A percentile compares a stretch with the other conserved stretches of the same genome.
These are phyloP conservation scores for Mormoops blainvillei DNA, from an alignment of 2,113 vertebrate species.

Conservation along the genomic window DNA sequence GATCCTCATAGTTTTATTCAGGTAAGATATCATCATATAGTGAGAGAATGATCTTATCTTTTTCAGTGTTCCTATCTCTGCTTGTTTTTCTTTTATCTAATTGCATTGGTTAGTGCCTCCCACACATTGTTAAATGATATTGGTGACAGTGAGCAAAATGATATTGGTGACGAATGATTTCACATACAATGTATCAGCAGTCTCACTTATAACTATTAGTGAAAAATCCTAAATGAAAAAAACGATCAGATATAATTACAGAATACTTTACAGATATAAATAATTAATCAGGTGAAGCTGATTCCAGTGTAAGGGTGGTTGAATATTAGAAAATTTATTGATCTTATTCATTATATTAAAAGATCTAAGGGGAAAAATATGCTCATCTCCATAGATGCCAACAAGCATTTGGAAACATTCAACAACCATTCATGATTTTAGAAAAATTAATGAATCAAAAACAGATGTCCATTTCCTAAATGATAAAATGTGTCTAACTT, in stretches of 20 bases:
- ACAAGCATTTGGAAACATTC: constrained; percentile 46
- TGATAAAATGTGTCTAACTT: background rate
- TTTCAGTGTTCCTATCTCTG: background rate
- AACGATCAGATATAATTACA: background rate
- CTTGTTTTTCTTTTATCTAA: background rate
- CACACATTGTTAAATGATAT: background rate
- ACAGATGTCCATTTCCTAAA: constrained; percentile 33
- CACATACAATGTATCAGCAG: background rate
- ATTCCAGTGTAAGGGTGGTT: background rate
- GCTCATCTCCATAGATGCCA: background rate
- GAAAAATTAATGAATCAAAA: constrained; percentile 49
- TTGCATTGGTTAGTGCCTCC: background rate
- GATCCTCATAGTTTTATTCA: too few relatives aligned
- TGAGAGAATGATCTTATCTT: background rate
- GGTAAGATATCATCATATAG: background rate
- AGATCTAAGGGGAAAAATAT: constrained; percentile 20
- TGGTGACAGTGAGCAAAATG: background rate
- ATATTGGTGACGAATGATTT: background rate
- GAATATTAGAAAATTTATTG: constrained; percentile 2
- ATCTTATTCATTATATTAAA: background rate
- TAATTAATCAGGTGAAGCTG: background rate
- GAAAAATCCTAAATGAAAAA: background rate
- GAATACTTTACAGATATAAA: background rate
- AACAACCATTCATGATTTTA: constrained; percentile 26
- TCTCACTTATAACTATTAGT: background rate